Evolutionary conservation across 2,888 invertebrate genomes (phyloP), one percentile per base, ranked within the genome.

Genomic region (Temnothorax rugatulus): DNA sequence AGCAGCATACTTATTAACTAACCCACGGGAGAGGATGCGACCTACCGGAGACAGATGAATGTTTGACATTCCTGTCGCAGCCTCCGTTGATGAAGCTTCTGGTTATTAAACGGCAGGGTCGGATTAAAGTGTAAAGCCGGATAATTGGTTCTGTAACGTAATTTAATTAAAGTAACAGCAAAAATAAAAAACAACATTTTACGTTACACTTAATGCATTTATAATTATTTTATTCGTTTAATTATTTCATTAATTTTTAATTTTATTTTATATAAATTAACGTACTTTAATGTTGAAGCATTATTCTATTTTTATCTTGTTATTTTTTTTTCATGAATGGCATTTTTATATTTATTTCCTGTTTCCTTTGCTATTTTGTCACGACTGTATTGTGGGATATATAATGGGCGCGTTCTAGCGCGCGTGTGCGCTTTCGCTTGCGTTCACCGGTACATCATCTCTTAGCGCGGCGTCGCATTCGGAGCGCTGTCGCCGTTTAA

Each of bases 401-500:
- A 68, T 54, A 68, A 68, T 25, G 11, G 41, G 1, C n/a, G 54
- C 41, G 29, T 77, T 77, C 69, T 79, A 59, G 13, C 76, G 34
- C 74, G 83, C 63, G 57, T 83, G 61, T 52, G 25, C 50, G 76
- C 74, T 77, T 73, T 68, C 57, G 61, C 52, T 74, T 68, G 76
- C n/a, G n/a, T 76, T 85, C 69, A 25, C 66, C 85, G 85, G 57
- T 79, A 77, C 83, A 52, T 75, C 82, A 54, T 57, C 64, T 75
- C 44, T 47, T 83, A 84, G 87, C 52, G 59, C 84, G 73, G 64
- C 64, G 64, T 75, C 63, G 44, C 59, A 64, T 25, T 77, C 29
- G 34, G 38, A 54, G 44, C 50, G 50, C 29, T 57, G 73, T 44
- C 68, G 75, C 57, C 66, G 71, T 87, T 89, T 89, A 85, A 90